phyloP scores from a whole-genome alignment of 2,113 vertebrate genomes.

The Chascanopsetta lugubris region DNA sequence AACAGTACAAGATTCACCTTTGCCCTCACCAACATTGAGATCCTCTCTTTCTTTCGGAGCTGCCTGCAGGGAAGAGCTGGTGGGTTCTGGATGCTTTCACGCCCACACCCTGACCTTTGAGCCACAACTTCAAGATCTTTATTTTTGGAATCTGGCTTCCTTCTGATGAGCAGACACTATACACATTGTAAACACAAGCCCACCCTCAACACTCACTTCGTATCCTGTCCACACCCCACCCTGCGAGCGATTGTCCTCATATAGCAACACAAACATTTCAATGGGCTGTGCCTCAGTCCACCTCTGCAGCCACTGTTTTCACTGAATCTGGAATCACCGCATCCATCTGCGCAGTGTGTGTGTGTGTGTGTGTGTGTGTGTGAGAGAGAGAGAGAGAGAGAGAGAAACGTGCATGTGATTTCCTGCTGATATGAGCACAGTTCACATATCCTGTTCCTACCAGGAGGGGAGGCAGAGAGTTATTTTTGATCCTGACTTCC shows the following conservation, averaged over 20 bases:
- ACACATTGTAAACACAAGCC: slow-evolving; percentile 51
- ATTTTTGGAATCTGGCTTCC: slow-evolving; percentile 31
- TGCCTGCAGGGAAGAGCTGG: slow-evolving; percentile 28
- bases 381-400: too few relatives aligned
- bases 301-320: slow-evolving; percentile 22
- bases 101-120: slow-evolving; percentile 49
- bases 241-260: slow-evolving; percentile 77
- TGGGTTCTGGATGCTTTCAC: slow-evolving; percentile 12
- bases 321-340: slow-evolving; percentile 39
- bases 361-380: slow-evolving; percentile 27
- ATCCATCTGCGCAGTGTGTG: slow-evolving; percentile 57
- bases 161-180: slow-evolving; percentile 23
- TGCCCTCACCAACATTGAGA: slow-evolving; percentile 23
- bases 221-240: slow-evolving; percentile 76
- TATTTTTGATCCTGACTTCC: slow-evolving; percentile 18
- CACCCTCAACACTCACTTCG: slow-evolving; percentile 30
- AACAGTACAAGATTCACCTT: slow-evolving; percentile 23
- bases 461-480: neutral
- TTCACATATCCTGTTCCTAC: slow-evolving; percentile 18
- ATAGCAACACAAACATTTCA: slow-evolving; percentile 64
- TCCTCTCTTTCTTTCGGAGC: slow-evolving; percentile 6
- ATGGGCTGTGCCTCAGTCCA: slow-evolving; percentile 52
- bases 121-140: slow-evolving; percentile 16
- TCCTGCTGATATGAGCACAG: neutral
- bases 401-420: neutral